phyloP scores from a whole-genome alignment of 1,140 invertebrate genomes.

The Ptiloglossa arizonensis region DNA sequence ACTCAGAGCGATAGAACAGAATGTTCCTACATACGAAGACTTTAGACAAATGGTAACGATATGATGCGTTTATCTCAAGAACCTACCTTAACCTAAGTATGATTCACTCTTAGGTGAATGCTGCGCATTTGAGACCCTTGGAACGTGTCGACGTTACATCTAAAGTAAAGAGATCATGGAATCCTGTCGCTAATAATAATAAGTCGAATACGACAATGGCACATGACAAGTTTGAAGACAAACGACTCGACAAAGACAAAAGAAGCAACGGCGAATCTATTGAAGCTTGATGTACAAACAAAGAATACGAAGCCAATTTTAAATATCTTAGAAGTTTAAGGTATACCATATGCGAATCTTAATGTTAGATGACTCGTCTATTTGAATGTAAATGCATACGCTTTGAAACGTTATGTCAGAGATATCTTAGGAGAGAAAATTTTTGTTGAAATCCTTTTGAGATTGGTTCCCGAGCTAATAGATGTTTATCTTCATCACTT shows the following conservation, averaged over 20 bases:
- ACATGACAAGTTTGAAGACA: background rate
- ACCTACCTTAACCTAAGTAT: background rate
- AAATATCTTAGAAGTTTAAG: constrained; percentile 35
- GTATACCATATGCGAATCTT: constrained; percentile 4
- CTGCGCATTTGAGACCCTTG: constrained; percentile 76
- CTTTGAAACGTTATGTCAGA: constrained; percentile 45
- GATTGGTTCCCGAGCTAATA: constrained; percentile 66
- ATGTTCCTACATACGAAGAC: constrained; percentile 83
- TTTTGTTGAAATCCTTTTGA: constrained; percentile 67
- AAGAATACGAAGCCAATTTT: constrained; percentile 47
- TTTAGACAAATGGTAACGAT: constrained; percentile 81
- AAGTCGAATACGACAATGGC: background rate
- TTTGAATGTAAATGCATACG: background rate
- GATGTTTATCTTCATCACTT: constrained; percentile 34
- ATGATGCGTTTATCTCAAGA: background rate
- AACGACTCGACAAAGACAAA: background rate
- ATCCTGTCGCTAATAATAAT: constrained; percentile 34
- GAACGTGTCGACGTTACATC: constrained; percentile 60
- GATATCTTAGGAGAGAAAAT: constrained; percentile 54
- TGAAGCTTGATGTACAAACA: constrained; percentile 43
- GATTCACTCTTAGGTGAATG: constrained; percentile 72
- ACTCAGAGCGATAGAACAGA: constrained; percentile 82
- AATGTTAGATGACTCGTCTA: background rate
- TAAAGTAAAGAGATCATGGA: constrained; percentile 62
- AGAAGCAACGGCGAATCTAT: constrained; percentile 26